These are phyloP conservation scores for Agrotis ipsilon DNA, from an alignment of 2,888 invertebrate species.

Conservation along the genomic window DNA sequence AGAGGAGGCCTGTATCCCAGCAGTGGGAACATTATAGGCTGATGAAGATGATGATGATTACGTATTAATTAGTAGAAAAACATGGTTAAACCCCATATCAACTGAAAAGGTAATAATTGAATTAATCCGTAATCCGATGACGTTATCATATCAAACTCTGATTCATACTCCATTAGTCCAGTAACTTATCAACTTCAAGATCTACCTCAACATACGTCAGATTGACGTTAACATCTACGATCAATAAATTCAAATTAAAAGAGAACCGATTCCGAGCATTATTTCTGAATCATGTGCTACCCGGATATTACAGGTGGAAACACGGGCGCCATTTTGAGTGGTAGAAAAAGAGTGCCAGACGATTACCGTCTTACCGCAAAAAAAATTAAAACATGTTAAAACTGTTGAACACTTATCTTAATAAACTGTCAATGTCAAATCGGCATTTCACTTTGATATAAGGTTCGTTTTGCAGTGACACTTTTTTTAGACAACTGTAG, in stretches of 20 bases:
- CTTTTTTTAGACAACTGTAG: too few relatives aligned
- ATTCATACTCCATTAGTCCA: slow-evolving; percentile 29
- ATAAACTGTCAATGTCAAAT: too few relatives aligned
- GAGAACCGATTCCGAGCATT: slow-evolving; percentile 30
- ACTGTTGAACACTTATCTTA: too few relatives aligned
- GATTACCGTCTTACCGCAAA: too few relatives aligned
- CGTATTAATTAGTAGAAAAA: background rate
- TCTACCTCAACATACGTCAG: slow-evolving; percentile 31
- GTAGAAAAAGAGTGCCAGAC: background rate
- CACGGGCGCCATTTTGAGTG: background rate
- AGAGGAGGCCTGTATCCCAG: too few relatives aligned
- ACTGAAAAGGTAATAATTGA: background rate
- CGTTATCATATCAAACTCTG: slow-evolving; percentile 1
- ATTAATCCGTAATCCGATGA: slow-evolving; percentile 16
- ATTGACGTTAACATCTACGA: background rate
- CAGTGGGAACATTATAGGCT: too few relatives aligned
- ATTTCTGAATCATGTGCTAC: slow-evolving; percentile 40
- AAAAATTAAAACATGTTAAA: too few relatives aligned
- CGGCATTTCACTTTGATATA: too few relatives aligned
- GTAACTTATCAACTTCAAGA: slow-evolving; percentile 30
- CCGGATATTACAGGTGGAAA: slow-evolving; percentile 30
- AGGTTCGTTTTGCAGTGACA: too few relatives aligned
- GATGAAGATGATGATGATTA: background rate
- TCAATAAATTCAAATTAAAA: slow-evolving; percentile 19
- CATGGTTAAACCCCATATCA: slow-evolving; percentile 17